A percentile compares a stretch with the other conserved stretches of the same genome.
Evolutionary conservation across 2,888 invertebrate species (phyloP).

Genomic region (Campaea margaritaria): DNA sequence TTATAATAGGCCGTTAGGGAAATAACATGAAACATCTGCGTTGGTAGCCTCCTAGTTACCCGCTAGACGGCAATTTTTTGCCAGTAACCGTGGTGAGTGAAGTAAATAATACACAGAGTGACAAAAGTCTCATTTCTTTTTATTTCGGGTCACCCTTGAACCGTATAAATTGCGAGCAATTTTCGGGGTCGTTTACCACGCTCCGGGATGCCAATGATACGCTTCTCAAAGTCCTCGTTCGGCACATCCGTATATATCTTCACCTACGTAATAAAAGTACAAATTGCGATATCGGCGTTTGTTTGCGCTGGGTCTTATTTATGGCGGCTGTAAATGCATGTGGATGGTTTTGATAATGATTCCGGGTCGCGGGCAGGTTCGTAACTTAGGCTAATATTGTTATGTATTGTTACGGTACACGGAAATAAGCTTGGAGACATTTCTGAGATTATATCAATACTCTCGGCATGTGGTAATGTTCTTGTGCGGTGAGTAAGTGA

Average conservation of each 20-base stretch:
- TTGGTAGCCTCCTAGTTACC: conserved; percentile 46
- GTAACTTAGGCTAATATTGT: conserved; percentile 21
- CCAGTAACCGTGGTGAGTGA: conserved; percentile 51
- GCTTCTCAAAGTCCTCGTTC: conserved; percentile 64
- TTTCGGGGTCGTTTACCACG: conserved; percentile 79
- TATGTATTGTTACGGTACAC: neutral
- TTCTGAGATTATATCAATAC: neutral
- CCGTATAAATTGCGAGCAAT: conserved; percentile 79
- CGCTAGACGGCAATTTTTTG: conserved; percentile 53
- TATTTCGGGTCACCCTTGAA: conserved; percentile 79
- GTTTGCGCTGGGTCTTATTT: conserved; percentile 40
- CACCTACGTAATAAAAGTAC: conserved; percentile 52
- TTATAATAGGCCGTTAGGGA: conserved; percentile 53
- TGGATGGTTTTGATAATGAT: conserved; percentile 39
- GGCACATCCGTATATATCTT: conserved; percentile 56
- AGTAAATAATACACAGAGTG: conserved; percentile 78
- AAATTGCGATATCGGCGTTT: conserved; percentile 53
- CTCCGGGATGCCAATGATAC: conserved; percentile 75
- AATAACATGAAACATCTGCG: conserved; percentile 49
- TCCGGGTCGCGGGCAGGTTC: conserved; percentile 26
- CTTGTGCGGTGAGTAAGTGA: neutral
- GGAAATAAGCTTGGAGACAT: too few relatives aligned
- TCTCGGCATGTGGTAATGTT: neutral
- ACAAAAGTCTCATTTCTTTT: conserved; percentile 75
- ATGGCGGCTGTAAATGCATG: conserved; percentile 33